These are phyloP conservation scores for Mimas tiliae DNA, from an alignment of 2,888 invertebrate genomes.

Conservation along the genomic window DNA sequence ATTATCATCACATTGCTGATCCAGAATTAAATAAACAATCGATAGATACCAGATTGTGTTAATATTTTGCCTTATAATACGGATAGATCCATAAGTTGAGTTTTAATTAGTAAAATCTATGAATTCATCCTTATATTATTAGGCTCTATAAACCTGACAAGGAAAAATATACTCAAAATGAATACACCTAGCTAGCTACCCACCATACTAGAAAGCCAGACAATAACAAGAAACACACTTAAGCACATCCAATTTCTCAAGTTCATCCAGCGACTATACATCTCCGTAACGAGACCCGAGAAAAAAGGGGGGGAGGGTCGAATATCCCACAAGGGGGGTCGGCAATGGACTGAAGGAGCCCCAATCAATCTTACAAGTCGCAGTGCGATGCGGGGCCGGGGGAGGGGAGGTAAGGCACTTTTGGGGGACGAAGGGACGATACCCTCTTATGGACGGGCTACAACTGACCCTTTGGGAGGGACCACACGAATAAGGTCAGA, in stretches of 20 bases:
- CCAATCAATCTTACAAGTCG: conserved; percentile 86
- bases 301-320: conserved; percentile 79
- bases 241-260: conserved; percentile 27
- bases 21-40: no score
- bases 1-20: no score
- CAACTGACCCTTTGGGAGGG: conserved; percentile 76
- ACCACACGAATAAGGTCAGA: conserved; percentile 68
- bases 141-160: not conserved
- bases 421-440: conserved; percentile 77
- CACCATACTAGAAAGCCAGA: not conserved
- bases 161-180: no score
- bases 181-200: not conserved
- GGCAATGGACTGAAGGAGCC: conserved; percentile 85
- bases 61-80: no score
- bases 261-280: conserved; percentile 64
- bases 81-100: no score
- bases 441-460: conserved; percentile 78
- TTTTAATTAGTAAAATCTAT: no score
- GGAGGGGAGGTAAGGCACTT: conserved; percentile 55
- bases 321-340: conserved; percentile 78
- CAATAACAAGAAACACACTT: conserved; percentile 23
- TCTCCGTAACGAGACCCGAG: conserved; percentile 64
- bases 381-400: conserved; percentile 61
- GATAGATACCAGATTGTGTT: no score
- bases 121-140: not conserved